Percentiles rank a stretch among this genome's conserved stretches.
These are phyloP conservation scores for Lasioglossum albipes DNA, from an alignment of 1,140 invertebrate genomes.

Conservation along the genomic window DNA sequence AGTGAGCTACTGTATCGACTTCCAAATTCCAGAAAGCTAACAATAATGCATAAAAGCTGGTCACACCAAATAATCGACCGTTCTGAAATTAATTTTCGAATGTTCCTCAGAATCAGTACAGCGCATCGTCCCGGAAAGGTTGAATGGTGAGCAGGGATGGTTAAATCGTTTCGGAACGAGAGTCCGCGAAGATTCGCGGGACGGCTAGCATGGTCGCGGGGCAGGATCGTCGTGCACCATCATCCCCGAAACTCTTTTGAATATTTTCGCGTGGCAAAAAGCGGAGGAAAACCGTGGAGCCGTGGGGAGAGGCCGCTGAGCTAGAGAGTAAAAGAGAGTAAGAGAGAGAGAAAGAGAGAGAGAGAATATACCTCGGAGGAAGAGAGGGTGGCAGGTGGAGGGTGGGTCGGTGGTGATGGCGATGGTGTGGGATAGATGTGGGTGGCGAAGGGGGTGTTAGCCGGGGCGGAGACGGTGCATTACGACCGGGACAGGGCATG, in stretches of 20 bases:
- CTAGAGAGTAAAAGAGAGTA: conserved; percentile 11
- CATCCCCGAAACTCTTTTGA: conserved; percentile 63
- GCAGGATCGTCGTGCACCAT: conserved; percentile 62
- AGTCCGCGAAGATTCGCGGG: background rate
- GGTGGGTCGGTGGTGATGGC: conserved; percentile 31
- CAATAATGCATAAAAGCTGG: too few relatives aligned
- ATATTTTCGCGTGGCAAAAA: conserved; percentile 64
- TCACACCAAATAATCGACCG: too few relatives aligned
- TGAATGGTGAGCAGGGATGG: background rate
- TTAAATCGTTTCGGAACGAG: conserved; percentile 38
- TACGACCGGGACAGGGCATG: conserved; percentile 74
- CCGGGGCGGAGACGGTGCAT: conserved; percentile 69
- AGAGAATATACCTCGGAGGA: background rate
- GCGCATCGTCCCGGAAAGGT: too few relatives aligned
- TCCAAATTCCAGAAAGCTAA: too few relatives aligned
- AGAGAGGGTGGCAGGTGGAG: background rate
- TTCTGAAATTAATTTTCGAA: too few relatives aligned
- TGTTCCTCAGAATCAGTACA: too few relatives aligned
- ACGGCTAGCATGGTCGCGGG: background rate
- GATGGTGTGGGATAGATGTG: conserved; percentile 45
- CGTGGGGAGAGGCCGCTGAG: conserved; percentile 21
- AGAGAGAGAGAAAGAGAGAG: conserved; percentile 19
- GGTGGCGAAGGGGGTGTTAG: conserved; percentile 58
- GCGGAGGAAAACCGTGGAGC: conserved; percentile 46
- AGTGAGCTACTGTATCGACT: too few relatives aligned